Conservation (phyloP, 2,797 vertebrate genomes). For the Pseudochirops corinnae region DNA sequence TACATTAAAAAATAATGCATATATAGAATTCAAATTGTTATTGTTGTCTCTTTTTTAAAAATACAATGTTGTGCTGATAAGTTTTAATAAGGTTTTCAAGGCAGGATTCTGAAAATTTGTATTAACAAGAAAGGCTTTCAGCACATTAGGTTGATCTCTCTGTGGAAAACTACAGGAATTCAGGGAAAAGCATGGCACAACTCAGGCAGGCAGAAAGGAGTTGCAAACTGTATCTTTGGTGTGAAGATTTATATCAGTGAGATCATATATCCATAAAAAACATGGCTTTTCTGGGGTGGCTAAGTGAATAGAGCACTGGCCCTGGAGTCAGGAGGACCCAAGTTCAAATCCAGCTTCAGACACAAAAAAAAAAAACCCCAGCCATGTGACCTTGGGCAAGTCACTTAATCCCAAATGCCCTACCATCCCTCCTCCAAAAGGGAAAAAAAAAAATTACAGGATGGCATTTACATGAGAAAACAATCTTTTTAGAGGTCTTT, state of each 20-base stretch:
- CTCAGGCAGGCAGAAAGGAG: background rate
- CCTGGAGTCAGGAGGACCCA: no score
- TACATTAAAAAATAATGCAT: background rate
- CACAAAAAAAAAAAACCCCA: no score
- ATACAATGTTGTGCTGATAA: background rate
- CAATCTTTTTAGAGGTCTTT: conserved; percentile 28
- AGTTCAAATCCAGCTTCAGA: no score
- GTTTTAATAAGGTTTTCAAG: background rate
- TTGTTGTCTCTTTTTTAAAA: background rate
- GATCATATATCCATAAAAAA: no score
- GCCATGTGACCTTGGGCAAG: no score
- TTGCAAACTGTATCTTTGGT: background rate
- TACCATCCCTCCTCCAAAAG: no score
- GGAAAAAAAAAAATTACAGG: conserved; percentile 16
- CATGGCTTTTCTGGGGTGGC: no score
- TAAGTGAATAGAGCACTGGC: no score
- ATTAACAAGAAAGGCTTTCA: background rate
- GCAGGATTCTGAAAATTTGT: background rate
- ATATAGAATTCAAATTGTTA: background rate
- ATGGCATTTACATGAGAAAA: conserved; percentile 34
- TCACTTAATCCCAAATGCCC: no score
- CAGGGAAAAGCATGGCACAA: background rate
- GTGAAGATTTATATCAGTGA: background rate
- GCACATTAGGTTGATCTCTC: no score
- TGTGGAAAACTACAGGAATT: no score